Percentiles rank a stretch among this genome's conserved stretches.
Conservation (phyloP, 2,797 vertebrate genomes). For the Takifugu rubripes region DNA sequence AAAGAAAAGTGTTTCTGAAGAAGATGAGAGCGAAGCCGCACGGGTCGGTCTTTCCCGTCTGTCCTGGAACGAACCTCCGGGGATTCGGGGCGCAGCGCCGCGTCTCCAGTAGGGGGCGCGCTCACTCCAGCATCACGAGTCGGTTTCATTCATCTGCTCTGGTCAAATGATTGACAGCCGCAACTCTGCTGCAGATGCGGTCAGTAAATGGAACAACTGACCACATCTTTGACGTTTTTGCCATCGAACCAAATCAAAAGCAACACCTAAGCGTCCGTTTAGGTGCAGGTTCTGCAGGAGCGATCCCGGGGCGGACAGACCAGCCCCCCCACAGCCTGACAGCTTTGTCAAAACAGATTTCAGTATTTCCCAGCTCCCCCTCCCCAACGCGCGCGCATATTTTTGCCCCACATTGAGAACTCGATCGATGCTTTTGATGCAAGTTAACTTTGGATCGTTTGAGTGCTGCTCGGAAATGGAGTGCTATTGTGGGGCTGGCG, state of each 20-base stretch:
- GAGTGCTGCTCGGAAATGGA: slow-evolving; percentile 31
- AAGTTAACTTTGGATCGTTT: slow-evolving; percentile 37
- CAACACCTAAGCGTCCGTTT: no score
- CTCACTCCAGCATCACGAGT: slow-evolving; percentile 38
- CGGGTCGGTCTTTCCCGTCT: not conserved
- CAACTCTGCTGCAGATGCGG: not conserved
- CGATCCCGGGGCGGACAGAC: slow-evolving; percentile 24
- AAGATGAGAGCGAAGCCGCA: no score
- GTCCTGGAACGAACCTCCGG: not conserved
- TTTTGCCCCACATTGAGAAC: slow-evolving; percentile 30
- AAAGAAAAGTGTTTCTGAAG: no score
- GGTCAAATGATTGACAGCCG: slow-evolving; percentile 9
- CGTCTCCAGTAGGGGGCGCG: slow-evolving; percentile 71
- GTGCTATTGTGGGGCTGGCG: slow-evolving; percentile 19
- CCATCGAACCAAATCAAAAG: no score
- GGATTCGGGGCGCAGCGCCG: not conserved
- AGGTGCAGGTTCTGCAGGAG: slow-evolving; percentile 1
- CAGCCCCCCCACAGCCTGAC: slow-evolving; percentile 24
- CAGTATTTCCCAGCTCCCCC: slow-evolving; percentile 25
- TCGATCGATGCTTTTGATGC: slow-evolving; percentile 42
- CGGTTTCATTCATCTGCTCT: slow-evolving; percentile 4
- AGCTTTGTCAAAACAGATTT: slow-evolving; percentile 26
- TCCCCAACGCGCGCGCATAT: slow-evolving; percentile 14
- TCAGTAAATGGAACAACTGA: not conserved
- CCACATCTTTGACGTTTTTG: not conserved